These are phyloP conservation scores for Collichthys lucidus DNA, from an alignment of 2,113 vertebrate genomes.

Conservation along the genomic window DNA sequence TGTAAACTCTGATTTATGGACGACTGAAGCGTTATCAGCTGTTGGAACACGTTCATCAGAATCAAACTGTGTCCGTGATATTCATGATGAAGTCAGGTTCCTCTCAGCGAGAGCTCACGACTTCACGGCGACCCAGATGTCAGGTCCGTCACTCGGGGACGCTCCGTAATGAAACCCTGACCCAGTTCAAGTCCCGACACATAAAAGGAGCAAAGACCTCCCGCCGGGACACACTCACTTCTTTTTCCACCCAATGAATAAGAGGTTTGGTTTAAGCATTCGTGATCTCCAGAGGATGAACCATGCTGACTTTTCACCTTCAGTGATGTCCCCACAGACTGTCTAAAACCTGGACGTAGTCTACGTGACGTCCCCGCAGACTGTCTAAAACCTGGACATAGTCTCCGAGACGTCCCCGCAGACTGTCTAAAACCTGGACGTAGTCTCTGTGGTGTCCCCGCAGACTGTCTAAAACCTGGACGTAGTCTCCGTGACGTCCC, in stretches of 20 bases:
- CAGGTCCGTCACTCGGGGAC: slow-evolving; percentile 35
- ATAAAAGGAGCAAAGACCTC: neutral
- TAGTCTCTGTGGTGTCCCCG: too few species aligned
- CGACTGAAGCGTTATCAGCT: neutral
- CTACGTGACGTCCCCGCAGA: too few species aligned
- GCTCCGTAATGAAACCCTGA: slow-evolving; percentile 37
- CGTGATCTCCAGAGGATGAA: neutral
- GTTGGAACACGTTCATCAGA: neutral
- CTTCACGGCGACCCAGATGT: slow-evolving; percentile 37
- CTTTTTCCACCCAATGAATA: neutral
- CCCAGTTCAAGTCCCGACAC: slow-evolving; percentile 31
- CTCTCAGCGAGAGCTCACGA: neutral
- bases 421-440: too few species aligned
- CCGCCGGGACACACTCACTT: neutral
- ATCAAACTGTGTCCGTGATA: neutral
- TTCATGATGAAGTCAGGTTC: neutral
- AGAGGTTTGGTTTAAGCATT: too few species aligned
- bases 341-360: too few species aligned
- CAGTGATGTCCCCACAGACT: too few species aligned
- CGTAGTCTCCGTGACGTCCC: too few species aligned
- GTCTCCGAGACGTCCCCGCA: too few species aligned
- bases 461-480: too few species aligned
- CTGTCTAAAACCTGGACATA: too few species aligned
- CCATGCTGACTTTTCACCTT: neutral
- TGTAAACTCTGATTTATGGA: neutral